phyloP scores from a whole-genome alignment of 1,140 invertebrate species.

The Eciton burchellii region DNA sequence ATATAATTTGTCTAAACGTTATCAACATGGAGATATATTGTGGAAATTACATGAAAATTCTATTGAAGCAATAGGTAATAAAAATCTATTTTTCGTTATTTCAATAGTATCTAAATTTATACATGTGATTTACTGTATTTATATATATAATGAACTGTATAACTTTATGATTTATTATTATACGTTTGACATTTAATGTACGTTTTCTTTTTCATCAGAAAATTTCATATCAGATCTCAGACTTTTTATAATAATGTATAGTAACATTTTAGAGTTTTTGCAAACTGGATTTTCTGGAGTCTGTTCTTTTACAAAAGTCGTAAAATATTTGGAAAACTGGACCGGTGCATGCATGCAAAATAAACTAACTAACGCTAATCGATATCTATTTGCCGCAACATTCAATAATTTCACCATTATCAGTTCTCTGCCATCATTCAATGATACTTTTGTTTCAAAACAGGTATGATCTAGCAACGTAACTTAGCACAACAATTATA shows the following conservation, averaged over 20 bases:
- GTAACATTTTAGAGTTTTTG: constrained; percentile 81
- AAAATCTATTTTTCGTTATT: not conserved
- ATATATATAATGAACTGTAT: no score
- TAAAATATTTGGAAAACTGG: constrained; percentile 84
- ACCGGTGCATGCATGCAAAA: constrained; percentile 83
- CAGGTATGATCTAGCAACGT: constrained; percentile 67
- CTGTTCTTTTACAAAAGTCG: constrained; percentile 81
- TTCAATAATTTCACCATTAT: constrained; percentile 82
- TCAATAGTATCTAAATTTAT: no score
- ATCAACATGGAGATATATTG: constrained; percentile 75
- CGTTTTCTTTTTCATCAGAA: not conserved
- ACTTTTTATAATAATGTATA: constrained; percentile 20
- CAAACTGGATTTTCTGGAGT: constrained; percentile 81
- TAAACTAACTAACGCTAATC: constrained; percentile 79
- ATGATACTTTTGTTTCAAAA: constrained; percentile 68
- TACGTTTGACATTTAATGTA: no score
- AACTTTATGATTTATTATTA: no score
- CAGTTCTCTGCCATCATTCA: constrained; percentile 78
- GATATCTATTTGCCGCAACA: constrained; percentile 76
- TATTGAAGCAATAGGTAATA: constrained; percentile 78
- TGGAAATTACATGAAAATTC: constrained; percentile 80
- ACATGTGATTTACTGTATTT: no score
- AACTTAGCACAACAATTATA: no score
- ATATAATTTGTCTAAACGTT: constrained; percentile 76
- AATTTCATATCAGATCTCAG: no score